Base-by-base conservation (phyloP, 2,888 invertebrate genomes). In the Nudaria mundana region DNA sequence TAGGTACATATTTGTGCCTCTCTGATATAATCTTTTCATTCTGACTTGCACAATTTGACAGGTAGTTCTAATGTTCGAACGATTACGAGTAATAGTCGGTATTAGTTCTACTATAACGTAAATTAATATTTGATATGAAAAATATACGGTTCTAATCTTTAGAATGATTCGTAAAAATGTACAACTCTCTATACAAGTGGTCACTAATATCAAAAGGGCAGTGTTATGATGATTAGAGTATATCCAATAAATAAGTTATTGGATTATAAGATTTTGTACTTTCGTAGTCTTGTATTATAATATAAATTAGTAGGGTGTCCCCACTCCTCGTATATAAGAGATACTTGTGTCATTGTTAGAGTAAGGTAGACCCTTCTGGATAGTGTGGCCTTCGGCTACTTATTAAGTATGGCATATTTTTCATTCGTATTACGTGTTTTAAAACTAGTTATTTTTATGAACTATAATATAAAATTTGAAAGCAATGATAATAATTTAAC, bases 281-380 rank as follows among this genome's bases (percentile, higher is more conserved):
- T 23, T 41, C 24, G 37, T 39, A 40, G 34, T 14, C 32, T 30
- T 15, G n/a, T n/a, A 6, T 5, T 12, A 8, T 26, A 13, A 39
- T 12, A 5, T 25, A 7, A 31, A 36, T 13, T 36, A 47, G 35
- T 43, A 42, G 34, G 16, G 18, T 38, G 43, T 41, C 31, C 34
- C 14, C 34, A 40, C 40, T 32, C 37, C 38, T 37, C 37, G 40
- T 53, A 44, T 53, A 36, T 53, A 40, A 48, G 36, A 25, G 20
- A 40, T 41, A 38, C 23, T 44, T 44, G 43, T 46, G 40, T 45
- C 47, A 40, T 49, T 50, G 47, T 38, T 58, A 37, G 40, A 50
- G 51, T 55, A 55, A 58, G 41, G 37, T 44, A 50, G 41, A 50
- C 50, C 37, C 55, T 56, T 43, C 43, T 46, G 47, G 29, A 25